Evolutionary conservation across 2,797 vertebrate genomes (phyloP).

Genomic region (Sebastes matsubarae): DNA sequence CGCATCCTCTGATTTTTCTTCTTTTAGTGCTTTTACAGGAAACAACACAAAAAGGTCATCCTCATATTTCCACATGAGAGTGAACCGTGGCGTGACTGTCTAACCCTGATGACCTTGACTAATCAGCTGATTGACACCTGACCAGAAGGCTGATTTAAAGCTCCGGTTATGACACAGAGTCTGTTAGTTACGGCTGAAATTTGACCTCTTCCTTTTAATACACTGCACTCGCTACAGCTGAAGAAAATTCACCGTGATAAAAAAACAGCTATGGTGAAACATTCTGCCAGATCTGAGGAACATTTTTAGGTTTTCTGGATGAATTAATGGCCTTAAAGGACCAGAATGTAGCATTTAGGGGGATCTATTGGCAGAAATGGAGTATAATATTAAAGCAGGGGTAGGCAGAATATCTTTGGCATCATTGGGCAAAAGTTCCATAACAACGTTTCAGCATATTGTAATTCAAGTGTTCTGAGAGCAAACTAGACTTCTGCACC

Average conservation of each 20-base stretch:
- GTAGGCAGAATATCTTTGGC: too few species aligned
- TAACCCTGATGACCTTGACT: neutral
- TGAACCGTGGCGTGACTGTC: neutral
- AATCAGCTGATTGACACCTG: neutral
- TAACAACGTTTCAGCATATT: too few species aligned
- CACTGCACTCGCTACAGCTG: neutral
- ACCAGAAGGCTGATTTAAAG: neutral
- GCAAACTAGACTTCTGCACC: too few species aligned
- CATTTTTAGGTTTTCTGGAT: neutral
- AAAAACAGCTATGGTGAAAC: neutral
- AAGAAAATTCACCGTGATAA: neutral
- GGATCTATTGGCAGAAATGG: too few species aligned
- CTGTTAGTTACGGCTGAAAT: neutral
- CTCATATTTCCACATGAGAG: constrained; percentile 19
- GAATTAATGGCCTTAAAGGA: too few species aligned
- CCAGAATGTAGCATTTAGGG: too few species aligned
- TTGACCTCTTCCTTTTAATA: neutral
- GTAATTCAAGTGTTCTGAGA: too few species aligned
- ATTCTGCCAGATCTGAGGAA: neutral
- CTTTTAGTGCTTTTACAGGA: constrained; percentile 37
- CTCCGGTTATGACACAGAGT: neutral
- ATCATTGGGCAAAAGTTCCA: too few species aligned
- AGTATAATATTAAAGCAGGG: too few species aligned
- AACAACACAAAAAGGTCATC: constrained; percentile 16
- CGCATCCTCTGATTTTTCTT: constrained; percentile 5